Evolutionary conservation across 2,888 invertebrate genomes (phyloP), one percentile per base, ranked within the genome.

Genomic region (Eristalis arbustorum): DNA sequence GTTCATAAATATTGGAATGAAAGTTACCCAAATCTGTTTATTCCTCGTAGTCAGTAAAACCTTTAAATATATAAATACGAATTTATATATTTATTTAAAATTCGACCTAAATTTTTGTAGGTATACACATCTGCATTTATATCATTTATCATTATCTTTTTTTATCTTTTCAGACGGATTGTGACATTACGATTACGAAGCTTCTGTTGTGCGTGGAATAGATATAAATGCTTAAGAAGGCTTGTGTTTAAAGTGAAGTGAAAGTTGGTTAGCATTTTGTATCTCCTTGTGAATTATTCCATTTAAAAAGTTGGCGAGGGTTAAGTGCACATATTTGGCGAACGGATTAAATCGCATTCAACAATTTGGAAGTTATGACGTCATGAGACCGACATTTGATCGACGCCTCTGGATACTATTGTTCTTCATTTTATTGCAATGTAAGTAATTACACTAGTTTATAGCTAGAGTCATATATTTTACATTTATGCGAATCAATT

Each of bases 321-420:
- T 78, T 37, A 71, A 28, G 64, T 78, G 42, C 42, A 84, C 37
- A 72, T 75, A 76, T 80, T 82, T 69, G 76, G 73, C 61, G 64
- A 82, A 77, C 68, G 84, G 68, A 68, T 76, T 80, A 80, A 72
- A 67, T 42, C 72, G 61, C 79, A 82, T 64, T 61, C 72, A 77
- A 81, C 68, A 63, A 77, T 25, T 77, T 68, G 88, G 91, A 92
- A 92, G 92, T 93, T 91, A 92, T 92, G 92, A 92, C 91, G 92
- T 92, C 92, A 92, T 92, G 92, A 93, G 92, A 92, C 92, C 92
- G 90, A 92, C 92, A 92, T 93, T 92, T 90, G 91, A 92, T 91
- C 93, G 92, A 91, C 92, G 92, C 92, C 92, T 93, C 91, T 92
- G 93, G 91, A 92, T 93, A 92, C 91, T 93, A 92, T 90, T 92